A percentile compares a stretch with the other conserved stretches of the same genome.
Conservation (phyloP, 2,888 invertebrate genomes). For the Timandra comae region DNA sequence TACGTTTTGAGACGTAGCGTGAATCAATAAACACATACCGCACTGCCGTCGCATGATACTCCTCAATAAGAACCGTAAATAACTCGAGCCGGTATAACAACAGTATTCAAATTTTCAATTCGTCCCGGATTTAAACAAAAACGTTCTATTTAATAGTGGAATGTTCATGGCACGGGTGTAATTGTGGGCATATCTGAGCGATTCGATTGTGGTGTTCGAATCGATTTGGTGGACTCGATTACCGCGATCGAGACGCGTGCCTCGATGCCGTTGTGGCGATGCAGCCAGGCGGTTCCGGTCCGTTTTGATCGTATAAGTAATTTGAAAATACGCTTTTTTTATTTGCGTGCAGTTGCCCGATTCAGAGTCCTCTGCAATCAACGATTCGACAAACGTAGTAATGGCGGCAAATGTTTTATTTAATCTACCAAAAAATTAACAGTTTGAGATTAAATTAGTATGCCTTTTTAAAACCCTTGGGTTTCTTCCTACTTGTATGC, state of each 20-base stretch:
- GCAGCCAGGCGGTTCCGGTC: constrained; percentile 47
- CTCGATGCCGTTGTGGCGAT: constrained; percentile 34
- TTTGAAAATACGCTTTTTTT: constrained; percentile 35
- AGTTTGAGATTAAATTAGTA: no score
- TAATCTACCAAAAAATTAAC: no score
- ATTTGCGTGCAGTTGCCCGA: constrained; percentile 48
- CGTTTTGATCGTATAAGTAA: constrained; percentile 48
- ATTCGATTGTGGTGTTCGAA: constrained; percentile 33
- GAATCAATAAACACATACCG: constrained; percentile 65
- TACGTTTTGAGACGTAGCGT: constrained; percentile 51
- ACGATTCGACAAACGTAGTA: constrained; percentile 44
- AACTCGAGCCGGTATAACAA: constrained; percentile 63
- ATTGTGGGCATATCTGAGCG: constrained; percentile 25
- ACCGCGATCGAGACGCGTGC: constrained; percentile 57
- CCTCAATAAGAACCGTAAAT: constrained; percentile 61
- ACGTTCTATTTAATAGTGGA: constrained; percentile 72
- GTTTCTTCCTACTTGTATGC: no score
- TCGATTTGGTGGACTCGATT: constrained; percentile 51
- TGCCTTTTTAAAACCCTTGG: no score
- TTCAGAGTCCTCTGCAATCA: constrained; percentile 45
- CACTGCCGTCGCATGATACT: constrained; percentile 65
- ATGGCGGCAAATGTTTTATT: no score
- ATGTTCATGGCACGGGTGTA: constrained; percentile 55
- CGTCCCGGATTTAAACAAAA: constrained; percentile 73
- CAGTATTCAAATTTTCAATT: constrained; percentile 72